A percentile compares a stretch with the other conserved stretches of the same genome.
Conservation (phyloP, 2,888 invertebrate species). For the Coleophora deauratella region DNA sequence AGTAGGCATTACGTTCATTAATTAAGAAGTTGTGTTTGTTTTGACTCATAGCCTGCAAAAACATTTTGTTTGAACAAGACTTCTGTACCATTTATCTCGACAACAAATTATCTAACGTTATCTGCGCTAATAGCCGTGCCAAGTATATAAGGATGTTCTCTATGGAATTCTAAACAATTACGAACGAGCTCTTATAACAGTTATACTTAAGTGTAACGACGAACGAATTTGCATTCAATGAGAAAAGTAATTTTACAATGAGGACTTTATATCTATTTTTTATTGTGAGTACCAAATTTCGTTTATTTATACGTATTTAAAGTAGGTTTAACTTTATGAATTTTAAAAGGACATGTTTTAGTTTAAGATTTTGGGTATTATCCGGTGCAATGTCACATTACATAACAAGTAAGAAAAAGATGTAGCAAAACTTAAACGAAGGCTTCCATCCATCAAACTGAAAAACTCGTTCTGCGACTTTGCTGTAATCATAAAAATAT, state of each 20-base stretch:
- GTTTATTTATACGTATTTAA: too few relatives aligned
- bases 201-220: constrained; percentile 38
- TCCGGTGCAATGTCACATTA: too few relatives aligned
- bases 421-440: too few relatives aligned
- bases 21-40: constrained; percentile 33
- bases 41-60: constrained; percentile 65
- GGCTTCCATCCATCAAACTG: too few relatives aligned
- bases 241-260: constrained; percentile 42
- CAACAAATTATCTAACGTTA: constrained; percentile 62
- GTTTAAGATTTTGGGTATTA: too few relatives aligned
- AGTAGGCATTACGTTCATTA: constrained; percentile 26
- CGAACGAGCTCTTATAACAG: constrained; percentile 63
- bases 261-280: constrained; percentile 50
- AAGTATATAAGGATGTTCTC: constrained; percentile 54
- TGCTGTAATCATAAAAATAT: too few relatives aligned
- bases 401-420: too few relatives aligned
- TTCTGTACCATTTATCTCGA: constrained; percentile 47
- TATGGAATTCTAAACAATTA: constrained; percentile 36
- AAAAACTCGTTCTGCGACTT: too few relatives aligned
- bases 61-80: constrained; percentile 58
- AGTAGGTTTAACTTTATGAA: too few relatives aligned
- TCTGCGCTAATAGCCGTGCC: constrained; percentile 52
- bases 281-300: constrained; percentile 49
- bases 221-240: constrained; percentile 59
- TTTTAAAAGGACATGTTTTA: too few relatives aligned